phyloP scores from a whole-genome alignment of 2,888 invertebrate species.

The Mythimna albipuncta region DNA sequence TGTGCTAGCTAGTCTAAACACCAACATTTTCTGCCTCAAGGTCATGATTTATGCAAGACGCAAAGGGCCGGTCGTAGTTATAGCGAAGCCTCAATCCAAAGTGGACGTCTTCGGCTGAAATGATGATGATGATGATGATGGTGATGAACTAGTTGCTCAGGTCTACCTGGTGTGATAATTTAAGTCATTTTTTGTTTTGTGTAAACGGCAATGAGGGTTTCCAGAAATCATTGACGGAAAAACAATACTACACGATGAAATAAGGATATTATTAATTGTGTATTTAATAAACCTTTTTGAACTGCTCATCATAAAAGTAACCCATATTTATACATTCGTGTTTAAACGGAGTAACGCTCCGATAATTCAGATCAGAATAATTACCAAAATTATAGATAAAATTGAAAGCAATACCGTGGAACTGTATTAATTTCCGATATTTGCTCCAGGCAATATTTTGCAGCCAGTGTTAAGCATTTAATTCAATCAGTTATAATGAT shows the following conservation, averaged over 20 bases:
- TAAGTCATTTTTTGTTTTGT: no score
- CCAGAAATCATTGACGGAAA: background rate
- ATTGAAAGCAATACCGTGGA: constrained; percentile 22
- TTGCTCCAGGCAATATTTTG: constrained; percentile 44
- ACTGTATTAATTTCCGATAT: constrained; percentile 23
- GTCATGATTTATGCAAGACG: background rate
- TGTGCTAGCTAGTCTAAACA: background rate
- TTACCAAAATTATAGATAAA: constrained; percentile 31
- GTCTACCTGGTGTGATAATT: background rate
- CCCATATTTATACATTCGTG: background rate
- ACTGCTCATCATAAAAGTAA: background rate
- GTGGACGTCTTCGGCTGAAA: no score
- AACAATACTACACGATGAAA: background rate
- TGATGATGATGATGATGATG: no score
- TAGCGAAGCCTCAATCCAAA: no score
- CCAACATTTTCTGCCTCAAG: background rate
- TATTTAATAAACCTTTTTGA: constrained; percentile 9
- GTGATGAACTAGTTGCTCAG: no score
- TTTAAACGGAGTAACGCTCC: constrained; percentile 6
- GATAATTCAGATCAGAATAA: constrained; percentile 36
- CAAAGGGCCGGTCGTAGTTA: no score
- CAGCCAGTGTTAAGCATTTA: constrained; percentile 43
- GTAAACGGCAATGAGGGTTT: no score
- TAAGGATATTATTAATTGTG: background rate
- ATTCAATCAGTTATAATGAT: constrained; percentile 56